Conservation (phyloP, 2,113 vertebrate genomes). For the Cyphomyrus plagiostoma region DNA sequence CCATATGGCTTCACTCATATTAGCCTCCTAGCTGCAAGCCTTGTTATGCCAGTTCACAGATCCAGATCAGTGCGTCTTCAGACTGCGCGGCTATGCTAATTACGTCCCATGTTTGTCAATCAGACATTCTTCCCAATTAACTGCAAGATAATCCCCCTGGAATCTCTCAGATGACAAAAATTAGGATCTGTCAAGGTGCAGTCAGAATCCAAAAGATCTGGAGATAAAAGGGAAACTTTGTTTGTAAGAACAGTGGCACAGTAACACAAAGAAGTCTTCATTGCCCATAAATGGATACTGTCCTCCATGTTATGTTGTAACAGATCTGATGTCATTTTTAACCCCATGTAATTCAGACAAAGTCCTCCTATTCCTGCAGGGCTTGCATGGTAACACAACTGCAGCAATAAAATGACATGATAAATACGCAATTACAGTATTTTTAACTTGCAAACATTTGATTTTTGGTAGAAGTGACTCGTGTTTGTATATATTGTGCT, state of each 20-base stretch:
- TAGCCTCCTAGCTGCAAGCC: conserved; percentile 69
- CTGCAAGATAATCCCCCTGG: conserved; percentile 74
- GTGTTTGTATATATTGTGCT: not conserved
- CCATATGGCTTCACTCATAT: conserved; percentile 83
- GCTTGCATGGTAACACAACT: not conserved
- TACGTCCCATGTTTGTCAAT: conserved; percentile 85
- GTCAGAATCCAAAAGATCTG: not conserved
- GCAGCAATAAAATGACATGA: not conserved
- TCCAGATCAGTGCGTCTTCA: conserved; percentile 77
- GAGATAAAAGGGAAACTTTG: not conserved
- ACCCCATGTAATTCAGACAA: not conserved
- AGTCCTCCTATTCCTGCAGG: not conserved
- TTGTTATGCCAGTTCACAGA: conserved; percentile 84
- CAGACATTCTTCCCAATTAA: conserved; percentile 75
- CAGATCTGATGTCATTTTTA: not conserved
- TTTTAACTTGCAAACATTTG: not conserved
- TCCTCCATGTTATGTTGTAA: not conserved
- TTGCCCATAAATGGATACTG: not conserved
- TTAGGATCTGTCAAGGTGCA: conserved; percentile 16
- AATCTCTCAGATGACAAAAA: conserved; percentile 56
- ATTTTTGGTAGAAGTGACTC: not conserved
- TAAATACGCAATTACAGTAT: not conserved
- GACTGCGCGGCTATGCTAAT: conserved; percentile 73
- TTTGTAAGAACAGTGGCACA: not conserved
- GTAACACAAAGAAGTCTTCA: not conserved